phyloP scores from a whole-genome alignment of 2,797 vertebrate species.

The Luscinia megarhynchos region DNA sequence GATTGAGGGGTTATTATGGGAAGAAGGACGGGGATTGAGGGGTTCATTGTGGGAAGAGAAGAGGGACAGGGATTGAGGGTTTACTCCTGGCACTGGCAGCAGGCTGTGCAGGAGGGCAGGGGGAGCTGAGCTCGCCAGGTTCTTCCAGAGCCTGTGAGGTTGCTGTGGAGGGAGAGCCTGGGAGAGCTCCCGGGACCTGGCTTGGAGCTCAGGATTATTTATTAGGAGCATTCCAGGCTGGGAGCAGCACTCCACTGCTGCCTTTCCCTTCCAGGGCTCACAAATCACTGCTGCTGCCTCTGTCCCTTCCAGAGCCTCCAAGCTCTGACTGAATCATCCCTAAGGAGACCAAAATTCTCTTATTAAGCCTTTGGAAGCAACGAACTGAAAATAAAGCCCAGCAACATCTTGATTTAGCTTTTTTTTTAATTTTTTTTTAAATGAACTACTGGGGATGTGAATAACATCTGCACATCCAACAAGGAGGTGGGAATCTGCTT shows the following conservation, averaged over 20 bases:
- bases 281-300: constrained; percentile 30
- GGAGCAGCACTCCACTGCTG: neutral
- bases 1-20: too few relatives aligned
- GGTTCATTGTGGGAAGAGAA: too few relatives aligned
- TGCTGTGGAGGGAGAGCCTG: neutral
- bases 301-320: neutral
- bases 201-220: constrained; percentile 35
- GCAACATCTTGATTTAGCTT: neutral
- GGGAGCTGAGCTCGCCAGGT: neutral
- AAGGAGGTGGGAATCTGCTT: neutral
- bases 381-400: neutral
- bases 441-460: neutral
- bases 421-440: neutral
- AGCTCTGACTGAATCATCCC: neutral
- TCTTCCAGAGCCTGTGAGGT: neutral
- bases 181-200: neutral
- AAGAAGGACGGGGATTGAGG: neutral
- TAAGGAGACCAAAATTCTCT: neutral
- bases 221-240: constrained; percentile 2
- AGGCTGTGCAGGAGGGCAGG: neutral
- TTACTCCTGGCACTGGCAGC: neutral
- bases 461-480: neutral
- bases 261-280: constrained; percentile 15
- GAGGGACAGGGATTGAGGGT: too few relatives aligned
- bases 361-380: constrained; percentile 15